These are phyloP conservation scores for Cephus spinipes DNA, from an alignment of 2,888 invertebrate species.

Conservation along the genomic window DNA sequence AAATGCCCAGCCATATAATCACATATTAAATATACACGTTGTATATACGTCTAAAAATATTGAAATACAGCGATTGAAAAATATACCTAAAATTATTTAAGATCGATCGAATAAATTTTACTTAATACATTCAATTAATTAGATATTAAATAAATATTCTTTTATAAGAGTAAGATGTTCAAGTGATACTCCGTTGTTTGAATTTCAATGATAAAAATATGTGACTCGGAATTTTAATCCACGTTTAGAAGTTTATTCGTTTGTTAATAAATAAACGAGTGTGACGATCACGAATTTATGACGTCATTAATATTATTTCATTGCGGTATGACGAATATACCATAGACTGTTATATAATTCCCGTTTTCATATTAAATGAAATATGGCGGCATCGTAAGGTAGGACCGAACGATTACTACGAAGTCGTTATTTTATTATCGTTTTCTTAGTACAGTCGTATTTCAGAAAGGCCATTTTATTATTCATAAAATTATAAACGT, in stretches of 20 bases:
- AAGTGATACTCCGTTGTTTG: neutral
- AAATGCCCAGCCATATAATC: constrained; percentile 3
- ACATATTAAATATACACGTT: constrained; percentile 27
- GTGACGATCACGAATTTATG: neutral
- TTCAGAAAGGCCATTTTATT: constrained; percentile 21
- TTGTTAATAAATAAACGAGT: neutral
- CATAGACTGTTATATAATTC: neutral
- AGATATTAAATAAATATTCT: neutral
- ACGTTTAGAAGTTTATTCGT: neutral
- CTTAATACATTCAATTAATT: neutral
- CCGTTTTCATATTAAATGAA: constrained; percentile 35
- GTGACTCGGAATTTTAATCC: neutral
- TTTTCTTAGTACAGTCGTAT: constrained; percentile 43
- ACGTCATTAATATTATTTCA: constrained; percentile 1
- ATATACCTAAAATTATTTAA: neutral
- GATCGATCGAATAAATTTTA: neutral
- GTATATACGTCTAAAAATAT: neutral
- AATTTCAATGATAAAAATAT: neutral
- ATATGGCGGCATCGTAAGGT: constrained; percentile 37
- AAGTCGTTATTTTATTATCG: constrained; percentile 40
- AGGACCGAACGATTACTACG: constrained; percentile 34
- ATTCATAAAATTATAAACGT: constrained; percentile 5
- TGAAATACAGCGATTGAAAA: neutral
- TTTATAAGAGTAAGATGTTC: neutral
- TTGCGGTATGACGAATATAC: neutral